phyloP scores from a whole-genome alignment of 2,888 invertebrate species.

The Carterocephalus palaemon region DNA sequence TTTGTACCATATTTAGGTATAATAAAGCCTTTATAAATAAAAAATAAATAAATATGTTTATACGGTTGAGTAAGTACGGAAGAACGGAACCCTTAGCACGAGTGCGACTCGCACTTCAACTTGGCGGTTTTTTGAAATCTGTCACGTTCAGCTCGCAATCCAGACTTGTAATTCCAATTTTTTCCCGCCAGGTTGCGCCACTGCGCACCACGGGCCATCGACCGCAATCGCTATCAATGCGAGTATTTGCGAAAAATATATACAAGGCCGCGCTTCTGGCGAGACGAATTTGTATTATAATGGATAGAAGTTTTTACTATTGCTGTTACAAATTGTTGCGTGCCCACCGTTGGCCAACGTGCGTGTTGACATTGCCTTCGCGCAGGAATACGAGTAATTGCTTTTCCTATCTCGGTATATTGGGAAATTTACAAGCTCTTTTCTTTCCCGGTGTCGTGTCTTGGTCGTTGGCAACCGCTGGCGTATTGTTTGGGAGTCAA shows the following conservation, averaged over 20 bases:
- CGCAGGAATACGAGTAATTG: background rate
- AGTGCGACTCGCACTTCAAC: too few species aligned
- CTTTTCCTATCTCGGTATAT: slow-evolving; percentile 6
- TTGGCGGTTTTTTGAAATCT: slow-evolving; percentile 15
- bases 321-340: slow-evolving; percentile 54
- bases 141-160: slow-evolving; percentile 45
- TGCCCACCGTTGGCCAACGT: slow-evolving; percentile 53
- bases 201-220: slow-evolving; percentile 49
- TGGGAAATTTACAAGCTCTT: too few species aligned
- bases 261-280: slow-evolving; percentile 63
- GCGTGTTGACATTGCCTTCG: slow-evolving; percentile 42
- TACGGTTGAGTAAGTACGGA: too few species aligned
- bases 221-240: slow-evolving; percentile 37
- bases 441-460: too few species aligned
- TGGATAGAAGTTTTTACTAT: slow-evolving; percentile 46
- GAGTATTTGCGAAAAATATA: slow-evolving; percentile 62
- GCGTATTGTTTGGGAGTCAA: too few species aligned
- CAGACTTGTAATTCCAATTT: slow-evolving; percentile 41
- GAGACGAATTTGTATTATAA: slow-evolving; percentile 70
- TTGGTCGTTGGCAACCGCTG: too few species aligned
- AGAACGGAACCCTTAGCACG: too few species aligned
- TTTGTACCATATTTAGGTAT: too few species aligned
- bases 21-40: too few species aligned
- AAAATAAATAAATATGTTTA: too few species aligned
- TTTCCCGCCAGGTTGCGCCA: slow-evolving; percentile 35